A percentile compares a stretch with the other conserved stretches of the same genome.
Conservation (phyloP, 2,888 invertebrate species). For the Steinernema carpocapsae region DNA sequence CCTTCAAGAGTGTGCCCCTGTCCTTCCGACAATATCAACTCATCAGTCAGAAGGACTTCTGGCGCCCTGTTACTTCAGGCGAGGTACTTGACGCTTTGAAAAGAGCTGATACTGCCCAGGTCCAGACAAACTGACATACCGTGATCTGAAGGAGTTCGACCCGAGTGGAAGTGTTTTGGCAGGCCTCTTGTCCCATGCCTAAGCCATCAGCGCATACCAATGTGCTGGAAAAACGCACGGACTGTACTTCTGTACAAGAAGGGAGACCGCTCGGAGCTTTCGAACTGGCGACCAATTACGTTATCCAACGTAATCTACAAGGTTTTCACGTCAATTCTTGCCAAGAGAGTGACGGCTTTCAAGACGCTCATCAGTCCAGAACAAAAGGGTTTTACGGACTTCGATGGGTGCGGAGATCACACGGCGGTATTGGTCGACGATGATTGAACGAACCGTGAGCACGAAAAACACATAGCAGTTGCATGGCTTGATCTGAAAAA, state of each 20-base stretch:
- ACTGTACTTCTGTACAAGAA: slow-evolving; percentile 58
- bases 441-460: too few relatives aligned
- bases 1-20: background rate
- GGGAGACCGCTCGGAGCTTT: slow-evolving; percentile 54
- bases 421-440: background rate
- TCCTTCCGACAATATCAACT: background rate
- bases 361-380: background rate
- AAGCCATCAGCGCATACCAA: slow-evolving; percentile 39
- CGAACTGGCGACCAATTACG: slow-evolving; percentile 60
- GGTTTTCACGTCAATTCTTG: slow-evolving; percentile 38
- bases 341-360: background rate
- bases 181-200: slow-evolving; percentile 33
- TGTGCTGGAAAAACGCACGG: slow-evolving; percentile 44
- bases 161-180: slow-evolving; percentile 37
- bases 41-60: too few relatives aligned
- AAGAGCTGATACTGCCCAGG: slow-evolving; percentile 50
- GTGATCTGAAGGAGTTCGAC: slow-evolving; percentile 47
- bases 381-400: background rate
- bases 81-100: background rate
- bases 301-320: slow-evolving; percentile 49
- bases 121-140: slow-evolving; percentile 52
- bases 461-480: background rate
- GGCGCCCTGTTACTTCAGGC: background rate
- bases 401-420: background rate
- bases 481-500: background rate